phyloP scores from a whole-genome alignment of 1,140 invertebrate genomes.

The Drosophila miranda region DNA sequence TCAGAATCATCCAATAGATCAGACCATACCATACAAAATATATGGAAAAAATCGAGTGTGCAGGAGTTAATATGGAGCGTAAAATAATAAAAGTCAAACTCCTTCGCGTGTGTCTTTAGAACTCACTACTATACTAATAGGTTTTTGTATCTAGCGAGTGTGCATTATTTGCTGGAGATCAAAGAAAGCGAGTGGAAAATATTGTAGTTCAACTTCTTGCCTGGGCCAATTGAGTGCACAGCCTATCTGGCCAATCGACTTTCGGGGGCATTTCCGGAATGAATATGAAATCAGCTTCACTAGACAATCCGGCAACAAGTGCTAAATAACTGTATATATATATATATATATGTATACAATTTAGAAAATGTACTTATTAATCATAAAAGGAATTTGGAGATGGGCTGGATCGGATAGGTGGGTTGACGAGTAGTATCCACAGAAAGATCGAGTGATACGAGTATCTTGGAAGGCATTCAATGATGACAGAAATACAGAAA shows the following conservation, averaged over 20 bases:
- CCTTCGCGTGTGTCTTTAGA: neutral
- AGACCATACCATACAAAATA: neutral
- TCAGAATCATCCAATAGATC: conserved; percentile 24
- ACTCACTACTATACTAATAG: conserved; percentile 9
- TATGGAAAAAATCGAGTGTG: conserved; percentile 23
- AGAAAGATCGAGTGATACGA: conserved; percentile 24
- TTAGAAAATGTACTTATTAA: conserved; percentile 44
- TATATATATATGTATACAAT: conserved; percentile 30
- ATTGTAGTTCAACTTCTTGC: conserved; percentile 84
- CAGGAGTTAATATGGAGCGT: conserved; percentile 11
- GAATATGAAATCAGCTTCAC: conserved; percentile 89
- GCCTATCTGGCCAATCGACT: conserved; percentile 90
- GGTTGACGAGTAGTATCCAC: neutral
- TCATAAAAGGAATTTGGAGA: conserved; percentile 8
- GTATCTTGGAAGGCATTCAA: conserved; percentile 8
- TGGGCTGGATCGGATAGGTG: neutral
- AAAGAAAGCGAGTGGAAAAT: conserved; percentile 12
- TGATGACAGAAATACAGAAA: conserved; percentile 17
- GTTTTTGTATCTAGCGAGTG: conserved; percentile 12
- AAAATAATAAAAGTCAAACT: conserved; percentile 16
- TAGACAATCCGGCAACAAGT: conserved; percentile 90
- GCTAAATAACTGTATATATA: conserved; percentile 89
- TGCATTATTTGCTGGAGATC: conserved; percentile 5
- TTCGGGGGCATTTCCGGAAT: conserved; percentile 93
- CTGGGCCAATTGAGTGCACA: conserved; percentile 92